Conservation (phyloP, 37 sponge, comb jelly and placozoan species). For the Eunapius fragilis region DNA sequence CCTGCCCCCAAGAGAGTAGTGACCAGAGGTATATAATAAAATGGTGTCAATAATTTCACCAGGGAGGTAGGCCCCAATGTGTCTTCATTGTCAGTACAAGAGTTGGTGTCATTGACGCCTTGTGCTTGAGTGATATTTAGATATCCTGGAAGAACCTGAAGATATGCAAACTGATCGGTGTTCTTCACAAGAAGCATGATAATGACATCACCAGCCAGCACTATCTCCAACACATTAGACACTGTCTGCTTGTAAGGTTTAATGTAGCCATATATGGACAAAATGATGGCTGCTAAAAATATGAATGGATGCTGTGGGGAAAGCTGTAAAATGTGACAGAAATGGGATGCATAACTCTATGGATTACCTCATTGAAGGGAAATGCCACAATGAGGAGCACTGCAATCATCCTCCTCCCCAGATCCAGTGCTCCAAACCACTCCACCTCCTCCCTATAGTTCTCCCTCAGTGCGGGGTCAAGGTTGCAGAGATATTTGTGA, state of each 20-base stretch:
- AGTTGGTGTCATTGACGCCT: background rate
- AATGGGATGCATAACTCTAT: background rate
- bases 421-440: constrained; percentile 71
- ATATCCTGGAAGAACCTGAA: background rate
- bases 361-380: constrained; percentile 31
- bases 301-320: constrained; percentile 15
- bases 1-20: background rate
- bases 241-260: constrained; percentile 43
- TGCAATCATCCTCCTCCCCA: constrained; percentile 48
- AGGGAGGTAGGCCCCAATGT: background rate
- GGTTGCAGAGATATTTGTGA: background rate
- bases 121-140: background rate
- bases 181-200: constrained; percentile 41
- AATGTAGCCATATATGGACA: constrained; percentile 30
- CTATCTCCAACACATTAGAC: constrained; percentile 37
- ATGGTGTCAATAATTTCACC: background rate
- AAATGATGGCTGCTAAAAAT: constrained; percentile 17
- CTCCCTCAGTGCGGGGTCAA: constrained; percentile 7
- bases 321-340: background rate
- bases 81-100: background rate
- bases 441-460: constrained; percentile 26
- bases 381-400: constrained; percentile 43
- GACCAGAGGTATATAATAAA: background rate
- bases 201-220: constrained; percentile 7
- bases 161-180: constrained; percentile 4